Conservation (phyloP, 2,797 vertebrate species). For the Acanthiza pusilla region DNA sequence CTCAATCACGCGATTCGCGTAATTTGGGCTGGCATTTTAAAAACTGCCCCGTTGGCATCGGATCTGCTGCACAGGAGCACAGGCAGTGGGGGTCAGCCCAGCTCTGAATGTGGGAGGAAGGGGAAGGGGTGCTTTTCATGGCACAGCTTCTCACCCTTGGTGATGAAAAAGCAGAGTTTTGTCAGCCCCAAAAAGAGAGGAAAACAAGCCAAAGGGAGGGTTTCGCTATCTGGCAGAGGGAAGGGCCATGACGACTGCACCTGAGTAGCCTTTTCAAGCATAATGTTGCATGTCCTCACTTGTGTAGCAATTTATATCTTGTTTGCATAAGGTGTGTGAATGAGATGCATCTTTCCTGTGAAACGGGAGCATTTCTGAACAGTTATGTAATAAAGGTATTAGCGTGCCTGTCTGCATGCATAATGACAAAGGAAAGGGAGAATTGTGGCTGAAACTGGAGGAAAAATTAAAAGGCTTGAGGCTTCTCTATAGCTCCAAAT, state of each 20-base stretch:
- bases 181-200: neutral
- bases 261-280: neutral
- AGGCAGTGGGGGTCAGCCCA: neutral
- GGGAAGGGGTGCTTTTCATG: neutral
- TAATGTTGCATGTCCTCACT: conserved; percentile 15
- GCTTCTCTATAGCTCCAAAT: neutral
- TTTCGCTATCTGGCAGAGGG: neutral
- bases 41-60: neutral
- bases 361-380: conserved; percentile 26
- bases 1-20: neutral
- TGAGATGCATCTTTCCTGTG: neutral
- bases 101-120: neutral
- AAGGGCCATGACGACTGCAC: conserved; percentile 15
- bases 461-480: neutral
- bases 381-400: conserved; percentile 13
- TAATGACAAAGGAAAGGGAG: neutral
- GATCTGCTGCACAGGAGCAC: neutral
- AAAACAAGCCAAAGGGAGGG: neutral
- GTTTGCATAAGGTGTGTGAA: conserved; percentile 46
- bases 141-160: neutral
- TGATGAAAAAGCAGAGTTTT: neutral
- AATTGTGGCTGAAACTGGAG: neutral
- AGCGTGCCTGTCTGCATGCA: neutral
- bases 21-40: neutral
- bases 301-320: conserved; percentile 38